phyloP scores from a whole-genome alignment of 2,113 vertebrate genomes.

The Protobothrops flavoviridis region DNA sequence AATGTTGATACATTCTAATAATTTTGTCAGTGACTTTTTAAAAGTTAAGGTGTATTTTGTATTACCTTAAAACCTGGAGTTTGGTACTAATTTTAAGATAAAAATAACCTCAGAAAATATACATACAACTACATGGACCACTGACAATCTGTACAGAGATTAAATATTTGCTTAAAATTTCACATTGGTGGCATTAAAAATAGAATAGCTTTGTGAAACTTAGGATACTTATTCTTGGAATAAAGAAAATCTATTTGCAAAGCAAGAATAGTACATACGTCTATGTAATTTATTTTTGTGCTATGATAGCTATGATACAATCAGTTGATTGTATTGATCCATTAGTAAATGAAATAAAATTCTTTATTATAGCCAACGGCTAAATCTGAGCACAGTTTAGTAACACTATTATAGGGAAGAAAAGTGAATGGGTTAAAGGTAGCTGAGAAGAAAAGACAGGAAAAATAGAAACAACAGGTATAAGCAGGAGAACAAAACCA shows the following conservation, averaged over 20 bases:
- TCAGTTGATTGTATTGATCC: neutral
- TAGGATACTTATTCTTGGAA: conserved; percentile 3
- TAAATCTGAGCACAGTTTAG: neutral
- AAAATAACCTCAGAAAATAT: neutral
- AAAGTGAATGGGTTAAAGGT: neutral
- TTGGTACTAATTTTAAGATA: neutral
- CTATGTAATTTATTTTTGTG: conserved; percentile 11
- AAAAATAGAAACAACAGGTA: neutral
- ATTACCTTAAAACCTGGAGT: neutral
- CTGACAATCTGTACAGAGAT: neutral
- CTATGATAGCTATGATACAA: neutral
- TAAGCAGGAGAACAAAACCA: neutral
- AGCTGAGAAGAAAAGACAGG: neutral
- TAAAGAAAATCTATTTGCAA: conserved; percentile 18
- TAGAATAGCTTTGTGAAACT: neutral
- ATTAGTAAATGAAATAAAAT: neutral
- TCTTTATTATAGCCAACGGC: neutral
- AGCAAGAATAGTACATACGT: neutral
- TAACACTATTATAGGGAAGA: neutral
- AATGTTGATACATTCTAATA: neutral
- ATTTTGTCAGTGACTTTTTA: neutral
- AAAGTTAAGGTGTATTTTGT: neutral
- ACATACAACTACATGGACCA: neutral
- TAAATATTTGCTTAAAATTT: conserved; percentile 35
- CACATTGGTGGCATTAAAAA: conserved; percentile 3